phyloP scores from a whole-genome alignment of 2,113 vertebrate genomes.

The Cariama cristata region DNA sequence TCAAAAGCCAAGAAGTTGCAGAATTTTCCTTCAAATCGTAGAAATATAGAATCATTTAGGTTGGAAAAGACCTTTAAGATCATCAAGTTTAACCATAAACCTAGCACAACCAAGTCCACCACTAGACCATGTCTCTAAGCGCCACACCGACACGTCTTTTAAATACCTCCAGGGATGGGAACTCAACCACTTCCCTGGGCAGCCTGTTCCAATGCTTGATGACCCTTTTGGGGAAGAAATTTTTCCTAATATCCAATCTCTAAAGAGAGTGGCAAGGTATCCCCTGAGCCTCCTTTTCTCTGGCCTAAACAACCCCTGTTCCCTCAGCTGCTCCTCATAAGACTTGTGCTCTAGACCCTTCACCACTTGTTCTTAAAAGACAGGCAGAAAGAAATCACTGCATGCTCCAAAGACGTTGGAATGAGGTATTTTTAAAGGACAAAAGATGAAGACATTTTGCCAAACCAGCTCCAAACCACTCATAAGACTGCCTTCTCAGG shows the following conservation, averaged over 20 bases:
- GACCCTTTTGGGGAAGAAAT: neutral
- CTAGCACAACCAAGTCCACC: neutral
- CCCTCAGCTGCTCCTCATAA: neutral
- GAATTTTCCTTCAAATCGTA: neutral
- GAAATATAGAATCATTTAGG: neutral
- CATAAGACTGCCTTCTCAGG: neutral
- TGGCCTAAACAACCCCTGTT: fast-evolving
- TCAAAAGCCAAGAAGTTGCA: neutral
- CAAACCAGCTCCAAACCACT: neutral
- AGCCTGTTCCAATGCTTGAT: neutral
- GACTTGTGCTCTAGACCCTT: neutral
- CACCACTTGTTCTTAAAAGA: neutral
- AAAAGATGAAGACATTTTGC: neutral
- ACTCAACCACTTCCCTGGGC: neutral
- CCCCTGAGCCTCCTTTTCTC: neutral
- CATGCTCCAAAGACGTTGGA: neutral
- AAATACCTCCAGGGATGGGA: neutral
- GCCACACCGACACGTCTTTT: fast-evolving
- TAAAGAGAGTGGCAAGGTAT: neutral
- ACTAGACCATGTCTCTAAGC: neutral
- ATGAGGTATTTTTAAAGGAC: neutral
- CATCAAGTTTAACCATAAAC: neutral
- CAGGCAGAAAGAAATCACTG: neutral
- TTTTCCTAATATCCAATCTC: neutral
- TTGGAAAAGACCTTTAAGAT: neutral